Base-by-base conservation (phyloP, 2,888 invertebrate genomes). In the Napeogenes inachia region DNA sequence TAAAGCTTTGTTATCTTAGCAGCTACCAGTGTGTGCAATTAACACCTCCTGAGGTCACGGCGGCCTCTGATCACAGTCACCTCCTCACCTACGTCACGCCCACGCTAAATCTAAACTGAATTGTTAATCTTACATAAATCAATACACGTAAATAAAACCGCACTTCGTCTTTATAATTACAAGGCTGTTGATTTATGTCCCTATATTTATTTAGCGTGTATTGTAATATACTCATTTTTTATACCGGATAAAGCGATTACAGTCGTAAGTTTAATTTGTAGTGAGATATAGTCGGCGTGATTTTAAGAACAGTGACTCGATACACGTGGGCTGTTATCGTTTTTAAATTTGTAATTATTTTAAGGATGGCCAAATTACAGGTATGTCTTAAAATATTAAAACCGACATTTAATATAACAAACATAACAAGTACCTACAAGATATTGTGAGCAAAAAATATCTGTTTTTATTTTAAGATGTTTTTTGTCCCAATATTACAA, bases 151-250 rank as follows among this genome's bases (percentile, higher is more conserved):
- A 76, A 75, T 71, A 73, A 75, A 72, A 73, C 72, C 67, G 66
- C 68, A 70, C 65, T 21, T 21, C 21, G 66, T 69, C 66, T 68
- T 74, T 77, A 71, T 81, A 80, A 84, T 84, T 81, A 82, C 73
- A 75, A 77, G 77, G 76, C 21, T 21, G 78, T 76, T 83, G 84
- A 85, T 84, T 82, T 82, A 83, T 80, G 68, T 65, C 65, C 64
- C 67, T 68, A 68, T 73, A 76, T 80, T 77, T 77, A 76, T 77
- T 75, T 75, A 75, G 72, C 74, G 73, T 70, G 75, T 72, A 71
- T 72, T 74, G 72, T 71, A 68, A 73, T 57, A 47, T 21, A 45
- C n/a, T 62, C 38, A 54, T 61, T 65, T 64, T 65, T 62, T 60
- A 50, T 55, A 59, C 62, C 21, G 4, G 54, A 30, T 57, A 32